Base-by-base conservation (phyloP, 2,888 invertebrate genomes). In the Orthosia gothica region DNA sequence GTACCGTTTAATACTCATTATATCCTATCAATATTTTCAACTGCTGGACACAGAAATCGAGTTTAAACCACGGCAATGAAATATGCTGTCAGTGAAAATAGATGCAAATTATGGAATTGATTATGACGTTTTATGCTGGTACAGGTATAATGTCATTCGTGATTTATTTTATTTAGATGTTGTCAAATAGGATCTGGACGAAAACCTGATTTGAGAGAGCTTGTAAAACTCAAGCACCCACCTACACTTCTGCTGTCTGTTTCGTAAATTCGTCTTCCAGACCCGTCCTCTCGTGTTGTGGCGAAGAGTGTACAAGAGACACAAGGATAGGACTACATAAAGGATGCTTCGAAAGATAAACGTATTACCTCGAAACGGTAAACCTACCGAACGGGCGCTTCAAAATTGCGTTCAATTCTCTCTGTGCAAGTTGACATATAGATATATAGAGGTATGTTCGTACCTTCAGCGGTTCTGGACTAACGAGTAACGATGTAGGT, bases 401-500 rank as follows among this genome's bases (percentile, higher is more conserved):
- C 50, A 23, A n/a, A 81, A 47, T 62, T 57, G 49, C 66, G n/a
- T 52, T 47, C 23, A 52, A 57, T 80, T 52, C 23, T 54, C 26
- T 16, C 20, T 26, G n/a, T 55, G 66, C 55, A 61, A 13, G 20
- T 40, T 62, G 40, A 58, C 62, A 26, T 79, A 20, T 5, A 20
- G 18, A 52, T 52, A 61, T 50, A 55, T 65, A 65, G 13, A 45
- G 18, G 18, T 47, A 63, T 26, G 20, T 50, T 68, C 9, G 15
- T 65, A 20, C 59, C 49, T 63, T 40, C 7, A 55, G n/a, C 50
- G 64, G 64, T 52, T 54, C 61, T 62, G 20, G 54, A 66, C 47
- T 83, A 83, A 79, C 79, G 73, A 82, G 65, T 69, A 69, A 82
- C 81, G 64, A 72, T 57, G 79, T 72, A 55, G 59, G 65, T 76